Conservation (phyloP, 2,888 invertebrate species). For the Lochmaea crataegi region DNA sequence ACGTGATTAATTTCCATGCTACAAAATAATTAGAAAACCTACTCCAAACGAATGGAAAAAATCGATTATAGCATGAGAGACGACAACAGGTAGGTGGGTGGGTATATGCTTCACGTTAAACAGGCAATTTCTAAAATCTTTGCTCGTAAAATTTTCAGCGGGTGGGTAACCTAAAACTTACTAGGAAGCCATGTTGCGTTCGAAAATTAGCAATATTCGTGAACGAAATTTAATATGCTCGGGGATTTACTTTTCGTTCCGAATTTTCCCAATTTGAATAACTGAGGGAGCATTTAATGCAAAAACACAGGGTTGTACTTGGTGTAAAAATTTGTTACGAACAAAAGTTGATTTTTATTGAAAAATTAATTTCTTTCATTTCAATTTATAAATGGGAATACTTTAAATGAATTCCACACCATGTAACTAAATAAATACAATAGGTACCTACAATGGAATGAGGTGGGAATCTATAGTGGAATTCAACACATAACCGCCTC, state of each 20-base stretch:
- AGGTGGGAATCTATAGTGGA: no score
- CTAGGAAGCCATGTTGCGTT: slow-evolving; percentile 20
- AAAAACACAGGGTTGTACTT: neutral
- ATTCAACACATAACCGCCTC: no score
- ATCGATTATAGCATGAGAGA: neutral
- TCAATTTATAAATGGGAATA: no score
- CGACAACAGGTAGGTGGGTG: slow-evolving; percentile 16
- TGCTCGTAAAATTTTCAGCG: slow-evolving; percentile 25
- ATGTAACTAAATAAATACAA: no score
- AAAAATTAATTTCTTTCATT: no score
- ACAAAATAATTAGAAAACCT: neutral
- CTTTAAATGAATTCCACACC: no score
- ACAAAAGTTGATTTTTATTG: no score
- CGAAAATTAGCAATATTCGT: slow-evolving; percentile 35
- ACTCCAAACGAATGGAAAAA: neutral
- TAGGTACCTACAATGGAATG: no score
- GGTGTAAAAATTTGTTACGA: neutral
- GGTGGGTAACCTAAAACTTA: slow-evolving; percentile 27
- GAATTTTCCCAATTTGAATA: slow-evolving; percentile 34
- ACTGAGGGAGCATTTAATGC: neutral
- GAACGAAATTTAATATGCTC: slow-evolving; percentile 36
- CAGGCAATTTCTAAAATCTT: slow-evolving; percentile 14
- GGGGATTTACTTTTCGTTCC: slow-evolving; percentile 37
- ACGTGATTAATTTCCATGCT: neutral
- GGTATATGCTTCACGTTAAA: slow-evolving; percentile 9